Evolutionary conservation across 2,888 invertebrate genomes (phyloP).

Genomic region (Eugnorisma glareosa): DNA sequence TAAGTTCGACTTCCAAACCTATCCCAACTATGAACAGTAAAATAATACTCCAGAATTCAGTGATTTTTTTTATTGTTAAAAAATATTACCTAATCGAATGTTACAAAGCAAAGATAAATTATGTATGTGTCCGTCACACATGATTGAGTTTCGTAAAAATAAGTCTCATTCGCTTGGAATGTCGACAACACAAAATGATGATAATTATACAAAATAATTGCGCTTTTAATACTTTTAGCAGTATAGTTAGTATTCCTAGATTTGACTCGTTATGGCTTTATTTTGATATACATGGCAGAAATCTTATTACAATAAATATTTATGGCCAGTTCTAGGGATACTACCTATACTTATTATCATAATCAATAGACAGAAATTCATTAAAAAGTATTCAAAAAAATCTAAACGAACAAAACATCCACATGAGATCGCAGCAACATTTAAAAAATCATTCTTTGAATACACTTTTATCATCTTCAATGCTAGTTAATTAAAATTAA

Average conservation of each 20-base stretch:
- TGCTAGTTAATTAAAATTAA: neutral
- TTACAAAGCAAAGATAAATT: conserved; percentile 63
- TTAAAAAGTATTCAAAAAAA: conserved; percentile 58
- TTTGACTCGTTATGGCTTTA: conserved; percentile 24
- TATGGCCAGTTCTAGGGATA: conserved; percentile 10
- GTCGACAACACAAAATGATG: conserved; percentile 51
- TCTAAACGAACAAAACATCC: conserved; percentile 27
- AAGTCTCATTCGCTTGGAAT: conserved; percentile 62
- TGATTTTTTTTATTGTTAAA: conserved; percentile 45
- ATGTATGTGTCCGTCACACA: conserved; percentile 39
- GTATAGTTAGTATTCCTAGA: conserved; percentile 21
- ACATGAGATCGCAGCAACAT: conserved; percentile 56
- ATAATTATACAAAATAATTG: conserved; percentile 29
- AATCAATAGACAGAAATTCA: conserved; percentile 45
- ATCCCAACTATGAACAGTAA: neutral
- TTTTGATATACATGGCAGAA: conserved; percentile 25
- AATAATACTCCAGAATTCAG: conserved; percentile 18
- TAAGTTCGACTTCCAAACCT: too few species aligned
- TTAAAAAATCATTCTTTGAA: conserved; percentile 16
- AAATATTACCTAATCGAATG: conserved; percentile 46
- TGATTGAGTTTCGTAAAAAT: conserved; percentile 43
- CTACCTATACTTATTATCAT: conserved; percentile 29
- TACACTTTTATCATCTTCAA: neutral
- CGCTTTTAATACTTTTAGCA: conserved; percentile 21
- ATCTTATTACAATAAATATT: neutral